Base-by-base conservation (phyloP, 2,113 vertebrate species). In the Colossoma macropomum region DNA sequence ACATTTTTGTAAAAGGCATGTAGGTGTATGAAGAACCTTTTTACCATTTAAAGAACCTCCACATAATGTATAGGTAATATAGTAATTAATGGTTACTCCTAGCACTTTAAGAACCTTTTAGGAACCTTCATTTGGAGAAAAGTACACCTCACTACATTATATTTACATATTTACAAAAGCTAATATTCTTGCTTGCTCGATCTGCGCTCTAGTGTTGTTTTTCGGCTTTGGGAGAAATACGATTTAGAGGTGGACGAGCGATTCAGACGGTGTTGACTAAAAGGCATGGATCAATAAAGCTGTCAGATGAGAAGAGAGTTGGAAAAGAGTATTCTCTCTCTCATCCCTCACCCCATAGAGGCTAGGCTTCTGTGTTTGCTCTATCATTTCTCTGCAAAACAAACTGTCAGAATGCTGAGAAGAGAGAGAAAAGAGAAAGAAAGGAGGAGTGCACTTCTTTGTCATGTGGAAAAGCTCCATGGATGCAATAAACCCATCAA, bases 211-310 rank as follows among this genome's bases (percentile, higher is more conserved):
- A 50, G 30, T n/a, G n/a, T 48, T 23, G 48, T 17, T 13, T 28
- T 90, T 89, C 83, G 86, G 77, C 80, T 83, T 88, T 83, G 59
- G 69, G 73, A 62, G 28, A 69, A 77, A 73, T 56, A 80, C 86
- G 90, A 85, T 75, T 84, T 86, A 13, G 84, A 48, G 75, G 87
- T 59, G 86, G 85, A 77, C 85, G 71, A 91, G 89, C 82, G 74
- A 89, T 79, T 86, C 86, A 80, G 82, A 88, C 32, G 80, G 34
- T 11, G 75, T 84, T 79, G 74, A 76, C 88, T 83, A 87, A 89
- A 88, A 90, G 66, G 72, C 74, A 83, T 65, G 38, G 82, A 91
- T 92, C 89, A 85, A 91, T 88, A 87, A 62, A 15, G 56, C 81
- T 81, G 84, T 86, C 87, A 87, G 75, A 68, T 25, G 34, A 84